Conservation (phyloP, 2,888 invertebrate species). For the Euphydryas editha region DNA sequence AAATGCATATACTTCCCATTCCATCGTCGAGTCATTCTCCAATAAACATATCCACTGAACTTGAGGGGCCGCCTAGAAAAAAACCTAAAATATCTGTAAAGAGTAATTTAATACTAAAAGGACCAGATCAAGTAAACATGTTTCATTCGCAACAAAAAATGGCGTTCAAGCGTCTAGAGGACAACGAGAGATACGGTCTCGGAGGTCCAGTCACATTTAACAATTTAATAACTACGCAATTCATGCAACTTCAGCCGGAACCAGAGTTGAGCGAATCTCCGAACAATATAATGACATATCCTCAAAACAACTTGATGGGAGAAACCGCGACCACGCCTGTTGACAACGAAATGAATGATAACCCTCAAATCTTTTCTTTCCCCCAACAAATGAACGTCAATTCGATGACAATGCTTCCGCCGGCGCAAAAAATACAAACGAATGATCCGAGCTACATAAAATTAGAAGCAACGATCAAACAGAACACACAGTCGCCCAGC, state of each 20-base stretch:
- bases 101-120: slow-evolving; percentile 78
- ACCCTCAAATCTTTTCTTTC: slow-evolving; percentile 71
- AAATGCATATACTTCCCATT: slow-evolving; percentile 74
- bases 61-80: slow-evolving; percentile 70
- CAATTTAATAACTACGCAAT: slow-evolving; percentile 75
- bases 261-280: slow-evolving; percentile 70
- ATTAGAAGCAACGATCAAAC: slow-evolving; percentile 74
- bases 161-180: slow-evolving; percentile 74
- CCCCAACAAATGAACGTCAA: slow-evolving; percentile 72
- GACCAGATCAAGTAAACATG: slow-evolving; percentile 78
- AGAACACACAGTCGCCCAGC: slow-evolving; percentile 76
- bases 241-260: slow-evolving; percentile 74
- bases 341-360: slow-evolving; percentile 58
- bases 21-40: slow-evolving; percentile 73
- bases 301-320: slow-evolving; percentile 64
- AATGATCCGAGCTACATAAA: slow-evolving; percentile 79
- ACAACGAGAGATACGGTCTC: slow-evolving; percentile 72
- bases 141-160: slow-evolving; percentile 80
- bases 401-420: slow-evolving; percentile 67
- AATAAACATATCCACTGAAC: slow-evolving; percentile 60
- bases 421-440: slow-evolving; percentile 68
- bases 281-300: slow-evolving; percentile 63
- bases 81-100: slow-evolving; percentile 81
- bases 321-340: slow-evolving; percentile 66
- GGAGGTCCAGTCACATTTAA: slow-evolving; percentile 75